A percentile compares a stretch with the other conserved stretches of the same genome.
These are phyloP conservation scores for Platichthys stellatus DNA, from an alignment of 2,113 vertebrate species.

Conservation along the genomic window DNA sequence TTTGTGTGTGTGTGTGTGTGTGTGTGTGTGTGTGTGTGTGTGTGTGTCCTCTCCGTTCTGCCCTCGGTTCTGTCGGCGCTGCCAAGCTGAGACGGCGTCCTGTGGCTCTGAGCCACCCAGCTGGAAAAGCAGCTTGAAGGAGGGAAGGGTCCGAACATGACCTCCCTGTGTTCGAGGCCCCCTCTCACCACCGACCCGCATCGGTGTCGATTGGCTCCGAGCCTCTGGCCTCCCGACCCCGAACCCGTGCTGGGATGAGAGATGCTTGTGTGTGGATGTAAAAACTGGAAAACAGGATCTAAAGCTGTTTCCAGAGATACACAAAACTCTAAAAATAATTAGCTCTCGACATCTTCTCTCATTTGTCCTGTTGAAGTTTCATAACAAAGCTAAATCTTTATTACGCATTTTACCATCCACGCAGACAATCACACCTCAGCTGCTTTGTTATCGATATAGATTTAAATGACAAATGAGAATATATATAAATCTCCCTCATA, in stretches of 20 bases:
- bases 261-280: not conserved
- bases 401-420: too few species aligned
- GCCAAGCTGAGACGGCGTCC: slow-evolving; percentile 66
- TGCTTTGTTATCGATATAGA: too few species aligned
- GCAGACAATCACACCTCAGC: too few species aligned
- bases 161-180: slow-evolving; percentile 38
- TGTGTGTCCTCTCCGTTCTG: slow-evolving; percentile 44
- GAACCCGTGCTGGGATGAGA: slow-evolving; percentile 1
- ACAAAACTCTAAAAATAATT: too few species aligned
- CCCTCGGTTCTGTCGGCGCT: slow-evolving; percentile 52
- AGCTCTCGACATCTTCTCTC: too few species aligned
- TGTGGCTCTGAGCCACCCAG: slow-evolving; percentile 63
- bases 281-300: too few species aligned
- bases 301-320: too few species aligned
- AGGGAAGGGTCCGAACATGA: slow-evolving; percentile 42
- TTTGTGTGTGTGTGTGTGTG: too few species aligned
- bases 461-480: too few species aligned
- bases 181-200: slow-evolving; percentile 42
- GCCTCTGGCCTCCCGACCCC: not conserved
- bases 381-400: too few species aligned
- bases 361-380: too few species aligned
- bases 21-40: not conserved
- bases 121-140: slow-evolving; percentile 60
- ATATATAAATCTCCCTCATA: too few species aligned
- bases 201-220: slow-evolving; percentile 32